These are phyloP conservation scores for Labeo calbasu DNA, from an alignment of 2,797 vertebrate genomes.

Conservation along the genomic window DNA sequence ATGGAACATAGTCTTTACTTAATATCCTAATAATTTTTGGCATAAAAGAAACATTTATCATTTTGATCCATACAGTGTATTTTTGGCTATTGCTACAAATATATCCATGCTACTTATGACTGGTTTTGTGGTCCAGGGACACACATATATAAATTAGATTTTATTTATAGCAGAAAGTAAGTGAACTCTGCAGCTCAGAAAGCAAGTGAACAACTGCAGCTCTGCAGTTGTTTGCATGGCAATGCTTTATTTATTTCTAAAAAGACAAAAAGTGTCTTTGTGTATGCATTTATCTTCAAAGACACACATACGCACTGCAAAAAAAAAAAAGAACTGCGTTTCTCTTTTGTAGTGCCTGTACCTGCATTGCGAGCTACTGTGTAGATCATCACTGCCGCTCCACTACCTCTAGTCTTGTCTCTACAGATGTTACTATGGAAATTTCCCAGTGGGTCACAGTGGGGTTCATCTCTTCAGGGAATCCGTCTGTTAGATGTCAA, in stretches of 20 bases:
- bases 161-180: neutral
- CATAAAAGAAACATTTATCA: no score
- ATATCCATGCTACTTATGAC: no score
- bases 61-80: no score
- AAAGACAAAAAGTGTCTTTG: slow-evolving; percentile 25
- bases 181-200: no score
- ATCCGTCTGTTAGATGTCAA: slow-evolving; percentile 46
- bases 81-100: no score
- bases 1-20: no score
- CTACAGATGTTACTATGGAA: slow-evolving; percentile 15
- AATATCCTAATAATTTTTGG: no score
- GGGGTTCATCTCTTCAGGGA: slow-evolving; percentile 25
- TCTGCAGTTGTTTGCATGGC: slow-evolving; percentile 31
- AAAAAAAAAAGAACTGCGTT: neutral
- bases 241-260: slow-evolving; percentile 19
- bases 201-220: no score
- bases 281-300: neutral
- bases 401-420: neutral
- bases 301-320: neutral
- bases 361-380: neutral
- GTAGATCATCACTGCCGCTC: neutral
- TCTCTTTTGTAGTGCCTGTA: neutral
- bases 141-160: neutral
- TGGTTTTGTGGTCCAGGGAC: no score
- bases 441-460: slow-evolving; percentile 1